phyloP scores from a whole-genome alignment of 2,113 vertebrate species.

The Ictalurus furcatus region DNA sequence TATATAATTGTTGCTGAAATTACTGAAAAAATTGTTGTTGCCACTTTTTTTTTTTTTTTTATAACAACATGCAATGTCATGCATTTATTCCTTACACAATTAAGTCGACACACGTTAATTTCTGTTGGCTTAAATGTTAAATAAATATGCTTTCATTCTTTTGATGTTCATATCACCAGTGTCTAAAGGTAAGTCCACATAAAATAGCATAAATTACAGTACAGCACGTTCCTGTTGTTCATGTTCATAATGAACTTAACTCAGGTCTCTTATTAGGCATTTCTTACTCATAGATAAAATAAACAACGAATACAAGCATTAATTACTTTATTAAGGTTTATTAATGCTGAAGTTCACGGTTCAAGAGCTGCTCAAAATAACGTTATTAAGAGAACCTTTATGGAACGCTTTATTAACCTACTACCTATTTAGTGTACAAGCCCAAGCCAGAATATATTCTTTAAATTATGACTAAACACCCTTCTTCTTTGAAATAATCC shows the following conservation, averaged over 20 bases:
- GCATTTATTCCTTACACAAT: not conserved
- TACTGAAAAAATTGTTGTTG: not conserved
- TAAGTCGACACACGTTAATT: not conserved
- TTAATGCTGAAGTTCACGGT: not conserved
- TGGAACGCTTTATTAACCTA: not conserved
- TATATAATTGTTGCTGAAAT: not conserved
- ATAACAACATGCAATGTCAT: not conserved
- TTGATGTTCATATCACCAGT: not conserved
- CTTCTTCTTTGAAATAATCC: not conserved
- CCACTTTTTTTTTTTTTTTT: not conserved
- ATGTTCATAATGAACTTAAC: not conserved
- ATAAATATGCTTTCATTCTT: not conserved
- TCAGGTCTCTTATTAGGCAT: not conserved
- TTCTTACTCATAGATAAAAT: not conserved
- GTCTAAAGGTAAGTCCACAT: not conserved
- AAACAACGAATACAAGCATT: not conserved
- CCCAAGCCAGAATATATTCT: not conserved
- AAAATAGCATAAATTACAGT: not conserved
- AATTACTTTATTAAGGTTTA: not conserved
- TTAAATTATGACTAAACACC: not conserved
- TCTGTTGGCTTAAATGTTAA: not conserved
- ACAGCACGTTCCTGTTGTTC: not conserved
- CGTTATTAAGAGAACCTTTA: not conserved
- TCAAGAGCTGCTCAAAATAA: not conserved
- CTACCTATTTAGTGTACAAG: not conserved